phyloP scores from a whole-genome alignment of 1,140 invertebrate genomes.

The Manduca sexta region DNA sequence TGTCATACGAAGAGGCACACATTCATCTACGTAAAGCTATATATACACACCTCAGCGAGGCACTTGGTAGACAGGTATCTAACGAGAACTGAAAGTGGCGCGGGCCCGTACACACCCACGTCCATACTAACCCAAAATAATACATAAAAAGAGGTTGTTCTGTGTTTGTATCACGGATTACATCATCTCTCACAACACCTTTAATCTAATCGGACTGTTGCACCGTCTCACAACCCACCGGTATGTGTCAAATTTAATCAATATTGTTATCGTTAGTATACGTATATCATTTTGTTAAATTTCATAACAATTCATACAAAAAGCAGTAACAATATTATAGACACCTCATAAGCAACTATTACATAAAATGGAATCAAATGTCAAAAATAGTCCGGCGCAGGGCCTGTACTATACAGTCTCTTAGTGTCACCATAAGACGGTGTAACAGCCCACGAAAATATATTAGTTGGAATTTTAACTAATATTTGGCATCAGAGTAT shows the following conservation, averaged over 20 bases:
- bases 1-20: slow-evolving; percentile 41
- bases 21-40: slow-evolving; percentile 58
- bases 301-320: no score
- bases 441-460: slow-evolving; percentile 14
- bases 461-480: slow-evolving; percentile 41
- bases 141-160: neutral
- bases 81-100: neutral
- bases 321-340: no score
- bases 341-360: no score
- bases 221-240: slow-evolving; percentile 3
- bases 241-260: no score
- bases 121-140: neutral
- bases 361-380: no score
- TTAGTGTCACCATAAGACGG: slow-evolving; percentile 1
- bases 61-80: slow-evolving; percentile 35
- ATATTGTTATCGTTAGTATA: no score
- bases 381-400: no score
- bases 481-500: slow-evolving; percentile 49
- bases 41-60: slow-evolving; percentile 50
- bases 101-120: neutral
- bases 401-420: neutral
- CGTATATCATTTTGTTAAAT: no score
- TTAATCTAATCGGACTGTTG: slow-evolving; percentile 6
- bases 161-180: neutral
- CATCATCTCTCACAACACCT: slow-evolving; percentile 1